Evolutionary conservation across 2,888 invertebrate genomes (phyloP).

Genomic region (Magallana nippona): DNA sequence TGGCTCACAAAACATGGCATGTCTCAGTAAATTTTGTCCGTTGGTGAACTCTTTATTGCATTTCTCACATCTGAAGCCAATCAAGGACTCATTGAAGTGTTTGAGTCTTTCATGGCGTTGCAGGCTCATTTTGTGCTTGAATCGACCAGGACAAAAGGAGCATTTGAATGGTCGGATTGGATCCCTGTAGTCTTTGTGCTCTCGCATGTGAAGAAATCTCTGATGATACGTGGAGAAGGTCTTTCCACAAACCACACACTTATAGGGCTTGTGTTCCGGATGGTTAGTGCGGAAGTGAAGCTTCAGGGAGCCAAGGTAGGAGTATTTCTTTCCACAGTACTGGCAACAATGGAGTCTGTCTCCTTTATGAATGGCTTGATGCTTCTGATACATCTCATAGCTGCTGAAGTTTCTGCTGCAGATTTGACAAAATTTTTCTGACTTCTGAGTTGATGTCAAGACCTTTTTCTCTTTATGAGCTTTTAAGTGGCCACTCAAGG

Average conservation of each 20-base stretch:
- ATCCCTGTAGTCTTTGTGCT: constrained; percentile 35
- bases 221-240: constrained; percentile 22
- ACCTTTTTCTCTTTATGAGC: background rate
- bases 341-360: constrained; percentile 19
- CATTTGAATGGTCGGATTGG: constrained; percentile 34
- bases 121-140: constrained; percentile 24
- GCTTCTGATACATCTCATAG: constrained; percentile 25
- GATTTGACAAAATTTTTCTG: background rate
- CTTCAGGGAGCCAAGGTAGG: constrained; percentile 6
- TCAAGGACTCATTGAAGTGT: constrained; percentile 1
- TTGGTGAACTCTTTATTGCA: constrained; percentile 1
- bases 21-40: constrained; percentile 14
- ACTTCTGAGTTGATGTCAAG: background rate
- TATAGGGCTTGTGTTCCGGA: constrained; percentile 38
- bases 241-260: constrained; percentile 30
- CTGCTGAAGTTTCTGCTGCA: constrained; percentile 24
- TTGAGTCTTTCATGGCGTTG: background rate
- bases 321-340: constrained; percentile 15
- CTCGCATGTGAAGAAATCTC: constrained; percentile 14
- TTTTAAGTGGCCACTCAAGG: constrained; percentile 13
- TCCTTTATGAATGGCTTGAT: constrained; percentile 19
- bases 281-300: constrained; percentile 19
- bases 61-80: constrained; percentile 31
- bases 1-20: constrained; percentile 32
- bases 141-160: constrained; percentile 13